Percentiles rank a stretch among this genome's conserved stretches.
phyloP scores from a whole-genome alignment of 2,797 vertebrate genomes.

The Agapornis canus region DNA sequence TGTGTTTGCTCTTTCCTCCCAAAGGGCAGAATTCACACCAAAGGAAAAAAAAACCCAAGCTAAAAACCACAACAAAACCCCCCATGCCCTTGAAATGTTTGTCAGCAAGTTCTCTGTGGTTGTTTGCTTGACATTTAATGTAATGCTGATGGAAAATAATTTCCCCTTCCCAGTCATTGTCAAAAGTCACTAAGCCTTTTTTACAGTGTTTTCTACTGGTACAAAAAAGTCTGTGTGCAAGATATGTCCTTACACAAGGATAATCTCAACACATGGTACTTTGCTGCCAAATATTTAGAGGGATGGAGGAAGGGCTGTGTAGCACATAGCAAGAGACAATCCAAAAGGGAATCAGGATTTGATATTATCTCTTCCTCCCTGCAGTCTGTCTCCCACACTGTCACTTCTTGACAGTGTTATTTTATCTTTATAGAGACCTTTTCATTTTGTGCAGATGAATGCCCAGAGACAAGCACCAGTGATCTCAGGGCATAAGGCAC shows the following conservation, averaged over 20 bases:
- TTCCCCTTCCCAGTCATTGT: background rate
- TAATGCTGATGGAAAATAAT: background rate
- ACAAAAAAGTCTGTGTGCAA: background rate
- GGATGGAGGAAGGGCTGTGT: background rate
- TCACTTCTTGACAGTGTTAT: background rate
- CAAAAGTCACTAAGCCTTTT: background rate
- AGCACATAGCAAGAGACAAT: background rate
- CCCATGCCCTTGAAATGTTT: background rate
- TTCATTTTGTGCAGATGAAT: background rate
- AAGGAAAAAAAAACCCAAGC: background rate
- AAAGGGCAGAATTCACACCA: background rate
- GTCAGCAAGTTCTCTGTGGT: background rate
- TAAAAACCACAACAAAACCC: background rate
- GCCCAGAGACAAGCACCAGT: background rate
- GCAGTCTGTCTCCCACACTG: background rate
- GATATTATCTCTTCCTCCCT: background rate
- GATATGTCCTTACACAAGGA: background rate
- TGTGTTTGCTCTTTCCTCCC: background rate
- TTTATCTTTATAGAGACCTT: background rate
- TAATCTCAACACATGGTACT: background rate
- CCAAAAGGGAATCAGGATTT: background rate
- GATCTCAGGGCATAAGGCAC: background rate
- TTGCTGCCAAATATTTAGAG: background rate
- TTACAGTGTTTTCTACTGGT: background rate
- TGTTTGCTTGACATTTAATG: background rate